Base-by-base conservation (phyloP, 2,797 vertebrate genomes). In the Crocidura indochinensis region DNA sequence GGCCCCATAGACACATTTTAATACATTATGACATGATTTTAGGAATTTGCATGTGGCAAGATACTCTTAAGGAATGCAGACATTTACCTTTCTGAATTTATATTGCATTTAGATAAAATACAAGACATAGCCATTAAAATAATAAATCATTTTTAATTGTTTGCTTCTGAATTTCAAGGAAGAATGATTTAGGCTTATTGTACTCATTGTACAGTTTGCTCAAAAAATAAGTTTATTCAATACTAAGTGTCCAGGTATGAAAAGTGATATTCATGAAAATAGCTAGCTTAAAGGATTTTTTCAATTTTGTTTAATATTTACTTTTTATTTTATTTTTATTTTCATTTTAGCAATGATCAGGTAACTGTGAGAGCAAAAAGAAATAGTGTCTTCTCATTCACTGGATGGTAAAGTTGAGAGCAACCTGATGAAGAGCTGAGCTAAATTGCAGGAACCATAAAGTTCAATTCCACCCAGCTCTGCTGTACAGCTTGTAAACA, bases 71-170 rank as follows among this genome's bases (percentile, higher is more conserved):
- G 38, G 29, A 10, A 0, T 87, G 22, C 67, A 75, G 62, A 53
- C 2, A 38, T 5, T 72, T 96, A 93, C 38, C 84, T 95, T 92
- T 53, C 75, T 88, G 47, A 9, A 1, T 92, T 95, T n/a, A n/a
- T 94, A 49, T 49, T 81, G 67, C 27, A 64, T 75, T 8, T 53
- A 76, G 75, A 84, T 92, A 82, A 17, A 87, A 68, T 77, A 75
- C 15, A 90, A 38, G 72, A 79, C 46, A 1, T 31, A 1, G 10
- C 49, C 72, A 75, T 90, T 84, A 62, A 90, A 84, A 46, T 68
- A 53, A 75, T 51, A n/a, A n/a, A n/a, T n/a, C n/a, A n/a, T 83
- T 46, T 75, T 79, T 4, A 26, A 69, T 7, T 84, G 26, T 8
- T 47, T 87, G 44, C 60, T 90, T 94, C n/a, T 86, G 53, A 77